phyloP scores from a whole-genome alignment of 2,797 vertebrate species.

The Spea hammondii region DNA sequence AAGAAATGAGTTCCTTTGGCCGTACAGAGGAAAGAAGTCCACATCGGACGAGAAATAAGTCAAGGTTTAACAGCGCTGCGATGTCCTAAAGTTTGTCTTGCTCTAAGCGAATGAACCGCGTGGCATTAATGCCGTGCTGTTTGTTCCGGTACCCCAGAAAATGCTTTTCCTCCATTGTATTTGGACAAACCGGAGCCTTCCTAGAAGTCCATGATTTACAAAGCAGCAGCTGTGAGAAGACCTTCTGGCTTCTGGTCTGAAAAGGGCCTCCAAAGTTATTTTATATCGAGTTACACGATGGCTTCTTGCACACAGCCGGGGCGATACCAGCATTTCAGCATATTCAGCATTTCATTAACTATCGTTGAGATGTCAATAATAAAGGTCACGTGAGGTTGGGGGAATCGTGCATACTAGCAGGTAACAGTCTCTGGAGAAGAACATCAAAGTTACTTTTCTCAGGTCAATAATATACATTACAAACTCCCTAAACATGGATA shows the following conservation, averaged over 20 bases:
- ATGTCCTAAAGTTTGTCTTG: too few relatives aligned
- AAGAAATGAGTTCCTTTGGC: too few relatives aligned
- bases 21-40: too few relatives aligned
- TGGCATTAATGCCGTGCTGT: too few relatives aligned
- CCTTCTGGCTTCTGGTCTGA: conserved; percentile 58
- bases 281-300: conserved; percentile 66
- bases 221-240: conserved; percentile 60
- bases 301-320: conserved; percentile 30
- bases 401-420: not conserved
- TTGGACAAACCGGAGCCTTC: conserved; percentile 20
- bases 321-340: conserved; percentile 4
- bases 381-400: not conserved
- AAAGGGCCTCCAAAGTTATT: conserved; percentile 59
- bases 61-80: too few relatives aligned
- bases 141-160: not conserved
- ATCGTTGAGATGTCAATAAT: not conserved
- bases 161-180: not conserved
- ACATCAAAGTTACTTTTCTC: too few relatives aligned
- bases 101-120: too few relatives aligned
- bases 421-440: too few relatives aligned
- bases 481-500: not conserved
- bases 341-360: conserved; percentile 12
- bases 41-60: too few relatives aligned
- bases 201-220: conserved; percentile 66
- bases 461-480: too few relatives aligned